A percentile compares a stretch with the other conserved stretches of the same genome.
These are phyloP conservation scores for Papilio polyxenes DNA, from an alignment of 1,140 invertebrate species.

Conservation along the genomic window DNA sequence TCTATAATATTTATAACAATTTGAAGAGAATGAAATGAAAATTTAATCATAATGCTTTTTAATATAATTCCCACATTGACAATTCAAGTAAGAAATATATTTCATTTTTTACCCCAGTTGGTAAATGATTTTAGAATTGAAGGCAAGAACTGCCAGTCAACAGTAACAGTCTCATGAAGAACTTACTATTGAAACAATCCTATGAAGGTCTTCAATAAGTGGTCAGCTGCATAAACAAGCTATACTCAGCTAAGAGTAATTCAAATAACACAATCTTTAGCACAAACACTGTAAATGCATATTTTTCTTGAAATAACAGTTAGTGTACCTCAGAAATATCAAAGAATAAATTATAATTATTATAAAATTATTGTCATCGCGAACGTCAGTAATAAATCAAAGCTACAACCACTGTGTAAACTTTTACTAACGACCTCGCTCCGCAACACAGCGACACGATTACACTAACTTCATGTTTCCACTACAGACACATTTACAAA, in stretches of 20 bases:
- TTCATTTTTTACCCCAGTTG: too few relatives aligned
- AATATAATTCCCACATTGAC: too few relatives aligned
- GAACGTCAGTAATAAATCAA: constrained; percentile 17
- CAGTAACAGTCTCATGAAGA: too few relatives aligned
- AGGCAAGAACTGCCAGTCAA: too few relatives aligned
- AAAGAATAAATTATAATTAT: neutral
- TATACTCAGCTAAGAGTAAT: too few relatives aligned
- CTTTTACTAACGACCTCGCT: constrained; percentile 8
- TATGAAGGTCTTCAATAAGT: too few relatives aligned
- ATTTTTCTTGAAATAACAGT: neutral
- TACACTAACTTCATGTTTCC: neutral
- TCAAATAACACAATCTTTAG: too few relatives aligned
- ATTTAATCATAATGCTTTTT: too few relatives aligned
- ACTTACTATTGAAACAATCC: too few relatives aligned
- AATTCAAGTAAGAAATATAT: too few relatives aligned
- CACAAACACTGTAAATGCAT: neutral
- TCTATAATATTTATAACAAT: neutral
- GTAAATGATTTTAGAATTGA: too few relatives aligned
- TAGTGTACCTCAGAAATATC: neutral
- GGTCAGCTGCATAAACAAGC: too few relatives aligned
- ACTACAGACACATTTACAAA: neutral
- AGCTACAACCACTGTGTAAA: constrained; percentile 2
- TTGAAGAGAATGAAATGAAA: neutral
- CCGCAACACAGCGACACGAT: constrained; percentile 11
- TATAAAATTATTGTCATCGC: constrained; percentile 9